phyloP scores from a whole-genome alignment of 1,140 invertebrate species.

The Bombus balteatus region DNA sequence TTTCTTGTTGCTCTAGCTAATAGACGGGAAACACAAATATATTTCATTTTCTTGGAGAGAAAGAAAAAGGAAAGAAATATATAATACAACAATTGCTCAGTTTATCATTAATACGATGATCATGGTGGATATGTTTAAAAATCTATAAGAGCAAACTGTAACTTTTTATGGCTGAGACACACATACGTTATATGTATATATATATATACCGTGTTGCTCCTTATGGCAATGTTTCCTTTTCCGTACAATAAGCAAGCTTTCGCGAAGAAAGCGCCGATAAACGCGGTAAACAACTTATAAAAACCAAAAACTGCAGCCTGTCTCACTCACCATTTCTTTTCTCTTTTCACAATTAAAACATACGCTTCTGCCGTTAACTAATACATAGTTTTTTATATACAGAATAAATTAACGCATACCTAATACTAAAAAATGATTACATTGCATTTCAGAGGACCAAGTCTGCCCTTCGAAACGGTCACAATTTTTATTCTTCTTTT shows the following conservation, averaged over 20 bases:
- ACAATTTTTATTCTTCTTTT: background rate
- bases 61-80: background rate
- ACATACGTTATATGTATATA: slow-evolving; percentile 8
- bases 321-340: background rate
- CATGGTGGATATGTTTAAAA: slow-evolving; percentile 5
- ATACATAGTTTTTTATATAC: slow-evolving; percentile 24
- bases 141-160: background rate
- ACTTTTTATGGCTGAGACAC: slow-evolving; percentile 39
- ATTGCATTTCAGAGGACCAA: background rate
- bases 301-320: background rate
- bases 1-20: background rate
- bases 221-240: slow-evolving; percentile 39
- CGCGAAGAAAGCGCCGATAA: background rate
- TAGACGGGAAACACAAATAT: background rate
- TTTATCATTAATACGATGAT: background rate
- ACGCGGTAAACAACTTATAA: slow-evolving; percentile 4
- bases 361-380: slow-evolving; percentile 28
- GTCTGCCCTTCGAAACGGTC: background rate
- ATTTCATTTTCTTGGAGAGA: background rate
- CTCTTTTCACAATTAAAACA: slow-evolving; percentile 23
- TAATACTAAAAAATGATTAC: slow-evolving; percentile 47
- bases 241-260: slow-evolving; percentile 11
- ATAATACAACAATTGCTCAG: background rate
- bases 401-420: slow-evolving; percentile 46
- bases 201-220: slow-evolving; percentile 1